Evolutionary conservation across 1,140 invertebrate species (phyloP), one percentile per base, ranked within the genome.

Genomic region (Cryptotermes secundus): DNA sequence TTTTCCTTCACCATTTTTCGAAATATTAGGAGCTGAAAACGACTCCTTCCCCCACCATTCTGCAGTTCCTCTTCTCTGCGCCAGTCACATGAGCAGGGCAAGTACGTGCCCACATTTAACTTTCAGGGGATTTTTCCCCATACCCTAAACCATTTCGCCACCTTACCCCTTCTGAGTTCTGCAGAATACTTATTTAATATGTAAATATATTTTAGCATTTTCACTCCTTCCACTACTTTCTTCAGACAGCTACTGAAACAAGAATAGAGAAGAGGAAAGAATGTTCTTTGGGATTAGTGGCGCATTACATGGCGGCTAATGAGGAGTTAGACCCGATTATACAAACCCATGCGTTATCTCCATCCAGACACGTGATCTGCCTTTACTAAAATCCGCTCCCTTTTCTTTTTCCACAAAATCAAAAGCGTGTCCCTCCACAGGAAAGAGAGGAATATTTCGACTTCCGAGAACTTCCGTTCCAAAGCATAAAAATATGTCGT

Each of bases 131-230:
- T 72, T 72, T 72, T 31, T 72, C 59, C 26, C 59, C 59, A n/a
- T 31, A 7, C 26, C 16, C 26, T 72, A 31, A 72, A 72, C 7
- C 59, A 72, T 72, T 72, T 9, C 16, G 1, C 26, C 14, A 31
- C 4, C 59, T 72, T 72, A 72, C 26, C 26, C 59, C 59, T 72
- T 72, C 59, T 31, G 16, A 10, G 53, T 59, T 22, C 53, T 59
- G 53, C 53, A 59, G 53, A n/a, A 59, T 59, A 59, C 53, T 10
- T 59, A 59, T 59, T 59, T 59, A 59, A 31, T 72, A 72, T 72
- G 59, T 31, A 72, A 72, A 72, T 72, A 72, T 14, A 72, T 72
- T 72, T 72, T 72, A 72, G 59, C 59, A 72, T 26, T 72, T 72
- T 3, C n/a, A 2, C n/a, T 31, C 26, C 26, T 72, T 72, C 26